Evolutionary conservation across 2,797 vertebrate species (phyloP).

Genomic region (Phrynocephalus guinanensis): DNA sequence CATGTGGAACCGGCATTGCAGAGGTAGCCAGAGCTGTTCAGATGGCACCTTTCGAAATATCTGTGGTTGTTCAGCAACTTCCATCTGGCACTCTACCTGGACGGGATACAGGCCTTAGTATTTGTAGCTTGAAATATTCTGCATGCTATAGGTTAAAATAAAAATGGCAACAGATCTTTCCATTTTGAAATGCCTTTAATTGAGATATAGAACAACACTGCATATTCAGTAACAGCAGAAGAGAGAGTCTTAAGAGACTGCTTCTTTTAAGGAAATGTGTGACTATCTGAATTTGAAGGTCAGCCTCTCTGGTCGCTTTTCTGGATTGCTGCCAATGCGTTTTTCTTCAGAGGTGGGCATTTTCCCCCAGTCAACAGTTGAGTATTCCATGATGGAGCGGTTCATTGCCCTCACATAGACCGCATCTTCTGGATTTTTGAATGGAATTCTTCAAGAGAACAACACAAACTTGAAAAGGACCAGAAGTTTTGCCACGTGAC

Average conservation of each 20-base stretch:
- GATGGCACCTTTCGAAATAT: neutral
- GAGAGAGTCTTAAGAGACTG: neutral
- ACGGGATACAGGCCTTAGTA: neutral
- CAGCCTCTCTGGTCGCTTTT: constrained; percentile 60
- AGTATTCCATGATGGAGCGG: constrained; percentile 76
- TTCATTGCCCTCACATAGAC: constrained; percentile 67
- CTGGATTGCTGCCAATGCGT: constrained; percentile 46
- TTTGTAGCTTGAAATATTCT: too few species aligned
- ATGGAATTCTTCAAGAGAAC: constrained; percentile 65
- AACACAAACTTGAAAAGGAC: neutral
- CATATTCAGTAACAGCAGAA: constrained; percentile 12
- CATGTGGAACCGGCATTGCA: too few species aligned
- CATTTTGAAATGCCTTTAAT: constrained; percentile 38
- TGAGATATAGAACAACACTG: neutral
- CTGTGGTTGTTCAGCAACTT: neutral
- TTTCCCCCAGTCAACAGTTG: constrained; percentile 77
- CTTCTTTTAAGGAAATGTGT: constrained; percentile 18
- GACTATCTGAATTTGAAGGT: constrained; percentile 76
- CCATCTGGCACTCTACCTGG: neutral
- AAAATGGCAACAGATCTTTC: neutral
- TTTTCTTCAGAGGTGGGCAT: constrained; percentile 71
- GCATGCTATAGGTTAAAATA: neutral
- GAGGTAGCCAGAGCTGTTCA: neutral
- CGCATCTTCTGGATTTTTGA: constrained; percentile 66
- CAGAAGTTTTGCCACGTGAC: neutral